Percentiles rank a stretch among this genome's conserved stretches.
phyloP scores from a whole-genome alignment of 2,888 invertebrate genomes.

The Clanis bilineata region DNA sequence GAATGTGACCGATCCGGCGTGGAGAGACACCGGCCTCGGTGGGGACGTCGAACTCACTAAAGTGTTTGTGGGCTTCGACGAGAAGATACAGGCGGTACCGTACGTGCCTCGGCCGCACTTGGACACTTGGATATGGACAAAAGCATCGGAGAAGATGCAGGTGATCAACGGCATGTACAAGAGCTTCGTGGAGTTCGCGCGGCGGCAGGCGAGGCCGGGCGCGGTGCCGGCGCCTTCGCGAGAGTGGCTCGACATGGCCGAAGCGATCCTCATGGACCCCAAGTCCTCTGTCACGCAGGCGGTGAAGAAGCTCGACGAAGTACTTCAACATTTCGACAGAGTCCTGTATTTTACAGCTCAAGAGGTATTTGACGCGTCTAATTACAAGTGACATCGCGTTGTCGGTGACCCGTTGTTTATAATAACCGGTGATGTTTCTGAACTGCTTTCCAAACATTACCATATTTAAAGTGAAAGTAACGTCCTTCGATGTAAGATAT shows the following conservation, averaged over 20 bases:
- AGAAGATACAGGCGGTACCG: constrained; percentile 66
- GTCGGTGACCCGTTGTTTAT: constrained; percentile 33
- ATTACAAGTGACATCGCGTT: constrained; percentile 5
- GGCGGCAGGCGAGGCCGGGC: constrained; percentile 61
- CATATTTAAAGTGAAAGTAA: constrained; percentile 9
- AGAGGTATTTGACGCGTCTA: constrained; percentile 77
- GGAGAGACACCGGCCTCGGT: constrained; percentile 60
- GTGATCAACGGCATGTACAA: constrained; percentile 85
- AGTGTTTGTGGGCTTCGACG: constrained; percentile 81
- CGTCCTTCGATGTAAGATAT: background rate
- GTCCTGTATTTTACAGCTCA: constrained; percentile 80
- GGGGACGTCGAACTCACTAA: constrained; percentile 83
- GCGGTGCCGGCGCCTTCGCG: constrained; percentile 62
- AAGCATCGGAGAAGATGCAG: constrained; percentile 82
- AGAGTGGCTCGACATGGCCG: constrained; percentile 84
- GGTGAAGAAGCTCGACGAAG: constrained; percentile 81
- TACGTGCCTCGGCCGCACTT: constrained; percentile 49
- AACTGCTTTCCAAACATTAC: background rate
- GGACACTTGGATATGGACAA: constrained; percentile 84
- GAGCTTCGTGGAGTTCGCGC: constrained; percentile 84
- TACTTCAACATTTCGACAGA: constrained; percentile 84
- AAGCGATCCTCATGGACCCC: constrained; percentile 85
- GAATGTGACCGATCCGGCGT: constrained; percentile 65
- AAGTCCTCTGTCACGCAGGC: constrained; percentile 81
- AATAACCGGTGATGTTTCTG: background rate